These are phyloP conservation scores for Rhinoraja longicauda DNA, from an alignment of 2,797 vertebrate genomes.

Conservation along the genomic window DNA sequence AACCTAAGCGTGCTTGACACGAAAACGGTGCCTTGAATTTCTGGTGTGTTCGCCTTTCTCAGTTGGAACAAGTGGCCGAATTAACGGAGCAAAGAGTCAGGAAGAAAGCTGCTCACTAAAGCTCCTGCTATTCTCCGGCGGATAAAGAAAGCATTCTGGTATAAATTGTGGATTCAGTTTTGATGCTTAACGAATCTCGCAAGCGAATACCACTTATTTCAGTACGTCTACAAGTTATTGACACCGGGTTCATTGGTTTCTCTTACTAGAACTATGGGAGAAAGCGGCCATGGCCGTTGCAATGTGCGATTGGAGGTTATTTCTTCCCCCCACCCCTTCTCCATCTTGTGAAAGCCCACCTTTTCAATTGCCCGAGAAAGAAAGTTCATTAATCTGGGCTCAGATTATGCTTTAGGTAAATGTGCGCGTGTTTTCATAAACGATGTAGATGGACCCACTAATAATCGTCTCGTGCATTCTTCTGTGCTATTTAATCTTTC, in stretches of 20 bases:
- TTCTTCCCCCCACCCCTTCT: neutral
- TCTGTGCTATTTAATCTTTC: conserved; percentile 37
- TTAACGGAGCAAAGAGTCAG: neutral
- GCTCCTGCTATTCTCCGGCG: neutral
- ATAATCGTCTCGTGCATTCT: conserved; percentile 25
- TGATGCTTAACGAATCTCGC: neutral
- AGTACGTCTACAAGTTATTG: neutral
- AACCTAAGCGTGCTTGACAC: neutral
- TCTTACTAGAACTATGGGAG: neutral
- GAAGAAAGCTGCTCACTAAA: neutral
- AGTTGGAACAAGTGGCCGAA: neutral
- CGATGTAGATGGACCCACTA: conserved; percentile 45
- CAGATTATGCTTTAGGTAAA: neutral
- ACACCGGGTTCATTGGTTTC: too few relatives aligned
- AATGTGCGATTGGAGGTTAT: neutral
- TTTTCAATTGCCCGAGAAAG: neutral
- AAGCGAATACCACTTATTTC: neutral
- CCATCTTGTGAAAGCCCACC: neutral
- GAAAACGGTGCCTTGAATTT: neutral
- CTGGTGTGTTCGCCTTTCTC: neutral
- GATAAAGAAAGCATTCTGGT: neutral
- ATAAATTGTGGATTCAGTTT: neutral
- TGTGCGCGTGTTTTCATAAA: neutral
- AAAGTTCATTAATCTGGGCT: neutral
- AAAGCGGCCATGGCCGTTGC: neutral